Evolutionary conservation across 2,888 invertebrate species (phyloP).

Genomic region (Galerucella nymphaeae): DNA sequence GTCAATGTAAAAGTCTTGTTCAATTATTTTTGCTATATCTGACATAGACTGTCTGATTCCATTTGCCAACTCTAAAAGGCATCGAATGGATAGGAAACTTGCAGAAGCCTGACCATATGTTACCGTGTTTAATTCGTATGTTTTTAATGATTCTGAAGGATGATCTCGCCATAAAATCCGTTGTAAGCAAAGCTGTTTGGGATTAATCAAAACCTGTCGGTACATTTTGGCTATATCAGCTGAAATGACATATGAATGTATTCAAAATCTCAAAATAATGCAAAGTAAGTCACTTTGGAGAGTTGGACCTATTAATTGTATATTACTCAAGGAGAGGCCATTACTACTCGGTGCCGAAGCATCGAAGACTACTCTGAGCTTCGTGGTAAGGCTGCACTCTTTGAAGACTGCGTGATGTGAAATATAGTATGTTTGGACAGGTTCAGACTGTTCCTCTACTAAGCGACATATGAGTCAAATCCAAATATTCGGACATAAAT

Average conservation of each 20-base stretch:
- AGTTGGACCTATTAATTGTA: too few species aligned
- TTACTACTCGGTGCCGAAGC: conserved; percentile 30
- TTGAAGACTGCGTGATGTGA: conserved; percentile 39
- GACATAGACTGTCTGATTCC: too few species aligned
- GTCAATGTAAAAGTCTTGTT: too few species aligned
- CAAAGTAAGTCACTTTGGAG: too few species aligned
- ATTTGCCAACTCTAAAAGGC: too few species aligned
- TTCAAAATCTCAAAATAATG: too few species aligned
- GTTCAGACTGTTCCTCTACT: conserved; percentile 12
- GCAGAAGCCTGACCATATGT: too few species aligned
- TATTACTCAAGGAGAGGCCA: conserved; percentile 40
- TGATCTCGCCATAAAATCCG: conserved; percentile 40
- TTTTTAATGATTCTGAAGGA: conserved; percentile 33
- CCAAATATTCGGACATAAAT: conserved; percentile 39
- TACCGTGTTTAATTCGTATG: conserved; percentile 39
- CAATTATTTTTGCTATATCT: too few species aligned
- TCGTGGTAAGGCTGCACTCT: conserved; percentile 36
- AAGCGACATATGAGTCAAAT: conserved; percentile 20
- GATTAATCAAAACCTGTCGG: conserved; percentile 38
- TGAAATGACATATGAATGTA: conserved; percentile 36
- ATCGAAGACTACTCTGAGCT: conserved; percentile 40
- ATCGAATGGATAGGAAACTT: too few species aligned
- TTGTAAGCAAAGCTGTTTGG: conserved; percentile 36
- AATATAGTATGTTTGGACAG: conserved; percentile 22
- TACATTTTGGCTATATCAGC: conserved; percentile 46